These are phyloP conservation scores for Aegithalos caudatus DNA, from an alignment of 2,113 vertebrate genomes.

Conservation along the genomic window DNA sequence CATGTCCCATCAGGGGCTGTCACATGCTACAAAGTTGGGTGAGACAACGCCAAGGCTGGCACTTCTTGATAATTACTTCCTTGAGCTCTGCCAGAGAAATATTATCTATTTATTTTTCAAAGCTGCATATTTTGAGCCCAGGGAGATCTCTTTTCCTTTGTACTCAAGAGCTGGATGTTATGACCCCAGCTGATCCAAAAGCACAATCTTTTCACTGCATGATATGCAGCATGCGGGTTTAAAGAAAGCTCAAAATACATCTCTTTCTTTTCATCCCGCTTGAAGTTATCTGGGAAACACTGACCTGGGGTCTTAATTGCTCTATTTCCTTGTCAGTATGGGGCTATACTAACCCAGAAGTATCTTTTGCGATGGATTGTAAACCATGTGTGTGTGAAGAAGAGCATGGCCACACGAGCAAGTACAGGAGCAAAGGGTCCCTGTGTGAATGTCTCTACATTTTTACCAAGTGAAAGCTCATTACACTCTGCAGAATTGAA, in stretches of 20 bases:
- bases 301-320: background rate
- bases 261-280: background rate
- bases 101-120: background rate
- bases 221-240: background rate
- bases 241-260: background rate
- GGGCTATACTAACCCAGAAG: background rate
- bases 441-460: background rate
- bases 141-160: background rate
- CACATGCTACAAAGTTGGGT: background rate
- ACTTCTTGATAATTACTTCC: background rate
- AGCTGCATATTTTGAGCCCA: background rate
- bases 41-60: background rate
- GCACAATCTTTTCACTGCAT: background rate
- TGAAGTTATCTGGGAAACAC: background rate
- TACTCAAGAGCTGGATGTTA: background rate
- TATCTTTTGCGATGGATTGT: background rate
- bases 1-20: background rate
- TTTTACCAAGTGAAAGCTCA: background rate
- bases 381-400: background rate
- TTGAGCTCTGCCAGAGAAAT: background rate
- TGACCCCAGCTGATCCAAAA: background rate
- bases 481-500: background rate
- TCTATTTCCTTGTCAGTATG: background rate
- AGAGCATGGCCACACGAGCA: background rate
- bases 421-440: background rate